Evolutionary conservation across 2,113 vertebrate genomes (phyloP).

Genomic region (Laticauda laticaudata): DNA sequence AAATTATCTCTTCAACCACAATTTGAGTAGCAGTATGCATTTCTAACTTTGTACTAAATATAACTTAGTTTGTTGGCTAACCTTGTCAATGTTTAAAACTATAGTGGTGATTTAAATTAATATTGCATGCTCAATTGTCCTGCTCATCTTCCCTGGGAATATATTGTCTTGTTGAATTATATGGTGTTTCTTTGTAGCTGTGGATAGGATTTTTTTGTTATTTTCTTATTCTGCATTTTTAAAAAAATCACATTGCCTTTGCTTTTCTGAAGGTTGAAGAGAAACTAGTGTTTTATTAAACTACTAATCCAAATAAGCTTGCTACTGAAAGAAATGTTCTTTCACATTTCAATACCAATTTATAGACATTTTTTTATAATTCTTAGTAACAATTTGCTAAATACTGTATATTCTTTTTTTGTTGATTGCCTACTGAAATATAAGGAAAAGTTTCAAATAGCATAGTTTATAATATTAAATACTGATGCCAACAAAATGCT

Average conservation of each 20-base stretch:
- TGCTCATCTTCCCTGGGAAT: neutral
- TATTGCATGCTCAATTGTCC: neutral
- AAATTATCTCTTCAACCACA: slow-evolving; percentile 21
- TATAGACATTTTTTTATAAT: slow-evolving; percentile 52
- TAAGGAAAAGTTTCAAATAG: slow-evolving; percentile 38
- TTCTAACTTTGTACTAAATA: neutral
- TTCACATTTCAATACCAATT: slow-evolving; percentile 27
- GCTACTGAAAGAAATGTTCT: slow-evolving; percentile 40
- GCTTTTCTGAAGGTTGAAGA: neutral
- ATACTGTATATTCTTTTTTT: slow-evolving; percentile 39
- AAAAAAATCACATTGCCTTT: neutral
- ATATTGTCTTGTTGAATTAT: neutral
- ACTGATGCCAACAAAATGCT: slow-evolving; percentile 13
- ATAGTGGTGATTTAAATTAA: neutral
- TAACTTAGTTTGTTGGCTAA: neutral
- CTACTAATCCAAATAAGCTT: slow-evolving; percentile 15
- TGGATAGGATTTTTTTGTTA: neutral
- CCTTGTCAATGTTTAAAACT: neutral
- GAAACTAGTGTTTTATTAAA: neutral
- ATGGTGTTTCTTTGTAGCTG: neutral
- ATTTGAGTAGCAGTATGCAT: neutral
- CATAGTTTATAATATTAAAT: slow-evolving; percentile 43
- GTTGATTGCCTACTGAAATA: slow-evolving; percentile 48
- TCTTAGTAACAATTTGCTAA: slow-evolving; percentile 44
- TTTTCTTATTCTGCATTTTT: neutral